A percentile compares a stretch with the other conserved stretches of the same genome.
These are phyloP conservation scores for Oscheius myriophilus DNA, from an alignment of 2,888 invertebrate genomes.

Conservation along the genomic window DNA sequence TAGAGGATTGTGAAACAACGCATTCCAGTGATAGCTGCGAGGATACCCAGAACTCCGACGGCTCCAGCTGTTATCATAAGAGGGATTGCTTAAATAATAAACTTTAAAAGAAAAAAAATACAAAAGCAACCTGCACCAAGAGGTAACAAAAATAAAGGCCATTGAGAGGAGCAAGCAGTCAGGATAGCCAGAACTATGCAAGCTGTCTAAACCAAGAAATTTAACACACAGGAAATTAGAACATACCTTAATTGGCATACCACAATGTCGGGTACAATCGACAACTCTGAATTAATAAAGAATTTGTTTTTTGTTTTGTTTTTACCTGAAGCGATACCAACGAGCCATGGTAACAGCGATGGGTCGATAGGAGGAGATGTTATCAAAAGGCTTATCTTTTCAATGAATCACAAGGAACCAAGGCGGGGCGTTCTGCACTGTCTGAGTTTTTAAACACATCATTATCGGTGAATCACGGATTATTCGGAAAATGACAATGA, in stretches of 20 bases:
- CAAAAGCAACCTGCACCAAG: neutral
- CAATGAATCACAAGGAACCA: neutral
- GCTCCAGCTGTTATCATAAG: slow-evolving; percentile 24
- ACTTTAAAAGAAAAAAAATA: too few relatives aligned
- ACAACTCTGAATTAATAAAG: slow-evolving; percentile 3
- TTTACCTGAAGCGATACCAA: slow-evolving; percentile 13
- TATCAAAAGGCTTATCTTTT: slow-evolving; percentile 6
- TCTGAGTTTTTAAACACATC: neutral
- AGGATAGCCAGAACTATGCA: slow-evolving; percentile 2
- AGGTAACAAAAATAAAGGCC: slow-evolving; percentile 8
- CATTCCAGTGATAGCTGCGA: slow-evolving; percentile 18
- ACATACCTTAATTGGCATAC: slow-evolving; percentile 17
- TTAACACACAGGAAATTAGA: neutral
- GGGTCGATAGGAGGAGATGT: neutral
- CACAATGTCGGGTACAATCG: slow-evolving; percentile 6
- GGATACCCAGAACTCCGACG: slow-evolving; percentile 7
- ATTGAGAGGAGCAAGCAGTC: neutral
- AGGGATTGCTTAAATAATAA: slow-evolving; percentile 9
- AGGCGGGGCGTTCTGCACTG: neutral
- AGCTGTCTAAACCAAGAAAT: neutral
- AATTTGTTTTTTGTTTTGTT: neutral
- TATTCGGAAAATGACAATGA: too few relatives aligned
- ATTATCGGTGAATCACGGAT: neutral
- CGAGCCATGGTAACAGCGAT: slow-evolving; percentile 5
- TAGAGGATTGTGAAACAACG: slow-evolving; percentile 14